Evolutionary conservation across 2,888 invertebrate genomes (phyloP), one percentile per base, ranked within the genome.

Genomic region (Electrophaes corylata): DNA sequence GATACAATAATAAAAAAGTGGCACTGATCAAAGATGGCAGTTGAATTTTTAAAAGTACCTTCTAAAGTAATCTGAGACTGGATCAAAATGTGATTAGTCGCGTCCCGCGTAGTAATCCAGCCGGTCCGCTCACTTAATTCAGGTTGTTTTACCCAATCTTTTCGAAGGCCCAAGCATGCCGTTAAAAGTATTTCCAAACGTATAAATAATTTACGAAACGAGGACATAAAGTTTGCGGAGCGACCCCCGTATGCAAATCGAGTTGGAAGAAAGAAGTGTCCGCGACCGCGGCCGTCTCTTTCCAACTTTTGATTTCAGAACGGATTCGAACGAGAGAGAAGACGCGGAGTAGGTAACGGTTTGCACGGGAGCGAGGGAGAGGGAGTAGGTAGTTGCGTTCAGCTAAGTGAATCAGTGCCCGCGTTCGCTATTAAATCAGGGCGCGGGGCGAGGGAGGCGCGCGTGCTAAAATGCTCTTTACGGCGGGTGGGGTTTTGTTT

Each of bases 391-490:
- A 85, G 90, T 87, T 87, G 89, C 88, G 90, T 90, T 90, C 88
- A 77, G 83, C 79, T 91, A 91, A 91, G 87, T 91, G 91, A 91
- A 91, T 91, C 91, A 91, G 91, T 90, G 91, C 91, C 91, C 89
- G 88, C 88, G 88, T 73, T 86, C 79, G 89, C 86, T 91, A 91
- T 91, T 91, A 91, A 91, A 91, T 91, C 91, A 91, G 83, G 84
- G 81, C 88, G 91, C 85, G 88, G 84, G 87, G 82, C 75, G 83
- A 82, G 77, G 83, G 83, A 83, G 79, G 79, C 71, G 83, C 81
- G 84, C 82, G 83, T 83, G 90, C 88, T 86, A 91, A 91, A 91
- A 89, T 88, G 88, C 84, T 88, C 86, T 88, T 87, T 86, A 86
- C 81, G 78, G 79, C 85, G 87, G 90, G 91, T 87, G 91, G 91